Evolutionary conservation across 2,888 invertebrate species (phyloP).

Genomic region (Laothoe populi): DNA sequence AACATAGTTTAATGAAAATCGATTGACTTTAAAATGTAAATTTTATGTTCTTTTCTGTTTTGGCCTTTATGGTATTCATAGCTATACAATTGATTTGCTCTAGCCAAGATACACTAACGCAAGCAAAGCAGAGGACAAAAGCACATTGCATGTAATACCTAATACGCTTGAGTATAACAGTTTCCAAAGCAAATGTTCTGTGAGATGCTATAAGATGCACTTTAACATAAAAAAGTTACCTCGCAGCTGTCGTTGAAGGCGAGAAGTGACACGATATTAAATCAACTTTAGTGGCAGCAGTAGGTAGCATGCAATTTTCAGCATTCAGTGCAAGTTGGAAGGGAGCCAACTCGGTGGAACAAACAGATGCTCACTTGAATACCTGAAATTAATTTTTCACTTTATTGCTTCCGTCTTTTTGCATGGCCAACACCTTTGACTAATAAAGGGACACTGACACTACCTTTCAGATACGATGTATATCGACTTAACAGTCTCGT

Average conservation of each 20-base stretch:
- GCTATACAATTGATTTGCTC: too few species aligned
- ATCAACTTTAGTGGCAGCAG: slow-evolving; percentile 32
- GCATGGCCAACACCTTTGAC: neutral
- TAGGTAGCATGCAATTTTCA: slow-evolving; percentile 32
- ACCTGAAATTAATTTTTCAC: slow-evolving; percentile 19
- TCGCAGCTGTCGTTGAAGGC: neutral
- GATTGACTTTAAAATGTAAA: too few species aligned
- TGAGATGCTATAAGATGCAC: neutral
- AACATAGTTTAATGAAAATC: too few species aligned
- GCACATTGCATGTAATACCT: neutral
- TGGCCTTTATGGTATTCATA: too few species aligned
- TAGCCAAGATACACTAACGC: too few species aligned
- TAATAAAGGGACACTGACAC: neutral
- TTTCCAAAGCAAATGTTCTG: neutral
- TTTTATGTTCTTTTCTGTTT: too few species aligned
- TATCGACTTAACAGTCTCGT: too few species aligned
- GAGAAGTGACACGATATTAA: slow-evolving; percentile 26
- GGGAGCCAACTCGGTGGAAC: slow-evolving; percentile 29
- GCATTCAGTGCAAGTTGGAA: slow-evolving; percentile 32
- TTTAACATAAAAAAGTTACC: slow-evolving; percentile 12
- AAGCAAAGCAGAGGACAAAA: too few species aligned
- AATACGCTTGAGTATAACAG: too few species aligned
- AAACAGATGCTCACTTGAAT: slow-evolving; percentile 26
- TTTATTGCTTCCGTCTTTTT: slow-evolving; percentile 27
- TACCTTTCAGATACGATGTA: neutral